phyloP scores from a whole-genome alignment of 2,888 invertebrate genomes.

The Scaeva pyrastri region DNA sequence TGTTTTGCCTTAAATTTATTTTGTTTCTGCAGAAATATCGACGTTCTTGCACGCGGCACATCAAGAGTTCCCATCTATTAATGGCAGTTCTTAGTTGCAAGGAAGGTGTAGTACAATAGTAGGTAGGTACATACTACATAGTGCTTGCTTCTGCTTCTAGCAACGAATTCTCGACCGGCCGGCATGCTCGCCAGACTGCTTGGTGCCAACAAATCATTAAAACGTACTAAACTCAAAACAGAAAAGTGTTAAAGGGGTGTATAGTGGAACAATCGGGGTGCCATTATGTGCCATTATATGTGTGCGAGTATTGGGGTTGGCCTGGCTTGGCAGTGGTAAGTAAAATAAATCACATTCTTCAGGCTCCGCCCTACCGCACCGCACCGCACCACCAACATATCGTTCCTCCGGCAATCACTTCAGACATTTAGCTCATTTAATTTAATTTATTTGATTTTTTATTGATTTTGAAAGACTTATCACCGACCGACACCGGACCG shows the following conservation, averaged over 20 bases:
- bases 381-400: neutral
- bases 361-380: neutral
- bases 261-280: neutral
- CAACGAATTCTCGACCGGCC: slow-evolving; percentile 24
- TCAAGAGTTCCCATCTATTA: slow-evolving; percentile 24
- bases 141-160: slow-evolving; percentile 13
- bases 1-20: neutral
- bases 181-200: slow-evolving; percentile 67
- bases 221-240: slow-evolving; percentile 40
- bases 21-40: slow-evolving; percentile 36
- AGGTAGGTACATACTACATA: neutral
- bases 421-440: slow-evolving; percentile 53
- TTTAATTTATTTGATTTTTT: slow-evolving; percentile 73
- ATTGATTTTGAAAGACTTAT: slow-evolving; percentile 73
- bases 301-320: slow-evolving; percentile 26
- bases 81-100: neutral
- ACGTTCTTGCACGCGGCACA: slow-evolving; percentile 62
- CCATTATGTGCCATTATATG: neutral
- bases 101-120: slow-evolving; percentile 3
- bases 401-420: slow-evolving; percentile 23
- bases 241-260: slow-evolving; percentile 23
- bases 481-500: slow-evolving; percentile 32
- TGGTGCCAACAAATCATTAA: slow-evolving; percentile 75
- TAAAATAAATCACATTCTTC: slow-evolving; percentile 45
- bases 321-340: slow-evolving; percentile 46